A percentile compares a stretch with the other conserved stretches of the same genome.
These are phyloP conservation scores for Anser brachyrhynchus DNA, from an alignment of 2,113 vertebrate genomes.

Conservation along the genomic window DNA sequence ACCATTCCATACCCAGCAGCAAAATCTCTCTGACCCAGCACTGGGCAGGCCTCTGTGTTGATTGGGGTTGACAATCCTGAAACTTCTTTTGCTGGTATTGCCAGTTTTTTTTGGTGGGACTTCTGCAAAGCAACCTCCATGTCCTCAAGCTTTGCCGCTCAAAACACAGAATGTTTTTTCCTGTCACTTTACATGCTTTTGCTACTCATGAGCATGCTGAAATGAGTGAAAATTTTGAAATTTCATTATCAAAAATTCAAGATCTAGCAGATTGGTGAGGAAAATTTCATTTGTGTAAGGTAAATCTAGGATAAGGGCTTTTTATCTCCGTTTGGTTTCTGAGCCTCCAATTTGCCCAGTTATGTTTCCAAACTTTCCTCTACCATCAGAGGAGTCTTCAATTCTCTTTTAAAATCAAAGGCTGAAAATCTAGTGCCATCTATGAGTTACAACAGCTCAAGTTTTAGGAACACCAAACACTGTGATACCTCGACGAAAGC, in stretches of 20 bases:
- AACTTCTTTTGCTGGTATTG: slow-evolving; percentile 29
- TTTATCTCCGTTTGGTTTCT: background rate
- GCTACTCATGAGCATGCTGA: background rate
- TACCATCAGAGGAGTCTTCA: background rate
- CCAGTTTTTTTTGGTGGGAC: background rate
- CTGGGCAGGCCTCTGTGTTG: background rate
- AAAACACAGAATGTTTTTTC: background rate
- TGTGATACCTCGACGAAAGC: background rate
- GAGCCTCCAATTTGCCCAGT: background rate
- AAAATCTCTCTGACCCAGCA: background rate
- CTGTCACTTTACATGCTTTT: background rate
- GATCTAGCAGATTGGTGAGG: background rate
- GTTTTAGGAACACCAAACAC: background rate
- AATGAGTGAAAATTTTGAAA: background rate
- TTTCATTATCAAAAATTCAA: background rate
- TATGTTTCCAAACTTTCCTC: background rate
- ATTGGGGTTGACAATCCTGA: background rate
- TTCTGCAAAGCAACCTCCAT: background rate
- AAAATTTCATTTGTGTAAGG: background rate
- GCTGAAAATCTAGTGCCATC: background rate
- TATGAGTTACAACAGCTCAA: background rate
- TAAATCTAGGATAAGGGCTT: background rate
- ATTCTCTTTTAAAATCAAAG: background rate
- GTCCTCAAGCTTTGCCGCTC: background rate
- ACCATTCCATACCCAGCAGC: background rate